Conservation (phyloP, 2,113 vertebrate genomes). For the Bagarius yarrelli region DNA sequence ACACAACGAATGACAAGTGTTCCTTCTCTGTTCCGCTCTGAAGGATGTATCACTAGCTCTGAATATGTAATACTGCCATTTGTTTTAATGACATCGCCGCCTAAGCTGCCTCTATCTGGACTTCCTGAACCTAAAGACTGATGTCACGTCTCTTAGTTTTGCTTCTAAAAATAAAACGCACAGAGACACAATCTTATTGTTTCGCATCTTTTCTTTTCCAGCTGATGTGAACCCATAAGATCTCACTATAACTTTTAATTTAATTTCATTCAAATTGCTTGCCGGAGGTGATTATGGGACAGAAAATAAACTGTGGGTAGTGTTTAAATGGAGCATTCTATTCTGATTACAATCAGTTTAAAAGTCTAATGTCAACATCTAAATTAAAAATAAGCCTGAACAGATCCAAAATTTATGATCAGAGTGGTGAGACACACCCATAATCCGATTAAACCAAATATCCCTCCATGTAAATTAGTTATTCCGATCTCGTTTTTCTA, state of each 20-base stretch:
- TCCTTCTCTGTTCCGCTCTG: not conserved
- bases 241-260: not conserved
- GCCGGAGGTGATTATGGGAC: not conserved
- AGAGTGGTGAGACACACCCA: too few relatives aligned
- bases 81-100: not conserved
- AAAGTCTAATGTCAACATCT: not conserved
- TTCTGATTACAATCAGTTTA: not conserved
- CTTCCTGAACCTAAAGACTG: not conserved
- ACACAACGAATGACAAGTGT: not conserved
- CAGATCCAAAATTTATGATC: too few relatives aligned
- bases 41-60: constrained; percentile 1
- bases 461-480: too few relatives aligned
- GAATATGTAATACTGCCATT: not conserved
- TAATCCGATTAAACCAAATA: too few relatives aligned
- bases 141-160: not conserved
- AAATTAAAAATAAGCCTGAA: too few relatives aligned
- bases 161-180: not conserved
- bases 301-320: not conserved
- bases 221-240: not conserved
- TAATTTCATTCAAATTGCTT: not conserved
- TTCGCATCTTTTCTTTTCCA: not conserved
- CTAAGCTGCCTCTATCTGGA: not conserved
- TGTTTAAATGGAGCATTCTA: too few relatives aligned
- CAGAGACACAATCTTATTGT: not conserved
- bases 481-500: too few relatives aligned